These are phyloP conservation scores for Lepidostoma basale DNA, from an alignment of 1,140 invertebrate genomes.

Conservation along the genomic window DNA sequence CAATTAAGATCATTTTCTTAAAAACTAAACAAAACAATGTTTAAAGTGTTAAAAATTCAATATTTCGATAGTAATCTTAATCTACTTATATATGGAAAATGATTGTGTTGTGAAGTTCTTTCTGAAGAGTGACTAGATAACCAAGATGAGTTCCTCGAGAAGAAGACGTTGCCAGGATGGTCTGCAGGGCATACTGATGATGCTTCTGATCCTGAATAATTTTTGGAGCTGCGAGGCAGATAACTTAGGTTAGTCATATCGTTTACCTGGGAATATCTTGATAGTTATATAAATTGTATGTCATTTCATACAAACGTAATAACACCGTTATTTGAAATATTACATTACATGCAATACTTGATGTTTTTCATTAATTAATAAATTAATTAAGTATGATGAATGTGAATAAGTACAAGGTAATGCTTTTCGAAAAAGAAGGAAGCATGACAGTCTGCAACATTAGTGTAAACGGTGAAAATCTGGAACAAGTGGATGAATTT, in stretches of 20 bases:
- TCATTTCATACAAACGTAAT: neutral
- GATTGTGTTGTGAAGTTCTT: neutral
- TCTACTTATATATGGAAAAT: neutral
- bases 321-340: no score
- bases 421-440: neutral
- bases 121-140: neutral
- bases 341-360: no score
- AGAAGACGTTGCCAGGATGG: neutral
- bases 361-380: neutral
- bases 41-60: neutral
- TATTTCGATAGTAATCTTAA: neutral
- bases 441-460: neutral
- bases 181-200: neutral
- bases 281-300: neutral
- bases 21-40: neutral
- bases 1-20: neutral
- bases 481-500: no score
- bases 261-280: conserved; percentile 25
- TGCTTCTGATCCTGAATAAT: neutral
- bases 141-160: neutral
- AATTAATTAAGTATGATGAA: neutral
- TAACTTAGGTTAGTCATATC: conserved; percentile 35
- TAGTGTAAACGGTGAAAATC: no score
- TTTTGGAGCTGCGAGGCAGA: conserved; percentile 1
- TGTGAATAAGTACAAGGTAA: neutral